phyloP scores from a whole-genome alignment of 2,888 invertebrate genomes.

The Hoplodrina blanda region DNA sequence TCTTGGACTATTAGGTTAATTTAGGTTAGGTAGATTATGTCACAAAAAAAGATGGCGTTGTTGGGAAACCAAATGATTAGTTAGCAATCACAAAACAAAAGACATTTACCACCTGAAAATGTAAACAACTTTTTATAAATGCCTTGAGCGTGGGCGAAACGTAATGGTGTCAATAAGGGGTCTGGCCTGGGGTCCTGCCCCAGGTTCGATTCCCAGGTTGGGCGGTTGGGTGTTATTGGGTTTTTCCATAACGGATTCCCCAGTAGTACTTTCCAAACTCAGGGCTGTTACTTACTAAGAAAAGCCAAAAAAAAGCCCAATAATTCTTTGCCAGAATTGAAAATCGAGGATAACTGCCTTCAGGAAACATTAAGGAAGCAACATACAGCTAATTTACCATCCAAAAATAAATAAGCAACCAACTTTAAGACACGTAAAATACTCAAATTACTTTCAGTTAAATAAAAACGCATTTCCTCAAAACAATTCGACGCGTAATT shows the following conservation, averaged over 20 bases:
- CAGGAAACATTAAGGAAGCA: no score
- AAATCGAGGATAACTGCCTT: no score
- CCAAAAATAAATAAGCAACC: no score
- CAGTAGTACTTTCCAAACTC: no score
- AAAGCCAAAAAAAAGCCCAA: no score
- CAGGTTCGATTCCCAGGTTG: no score
- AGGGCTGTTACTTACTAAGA: no score
- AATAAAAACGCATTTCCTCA: background rate
- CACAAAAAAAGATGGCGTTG: background rate
- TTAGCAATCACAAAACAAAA: slow-evolving; percentile 2
- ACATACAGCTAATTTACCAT: no score
- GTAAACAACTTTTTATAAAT: slow-evolving; percentile 5
- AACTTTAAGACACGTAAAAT: background rate
- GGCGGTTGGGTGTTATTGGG: no score
- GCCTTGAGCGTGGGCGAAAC: background rate
- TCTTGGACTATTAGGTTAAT: background rate
- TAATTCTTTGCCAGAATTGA: no score
- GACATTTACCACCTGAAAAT: background rate
- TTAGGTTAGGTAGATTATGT: background rate
- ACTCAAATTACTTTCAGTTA: background rate
- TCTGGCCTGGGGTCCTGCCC: no score
- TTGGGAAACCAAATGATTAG: background rate
- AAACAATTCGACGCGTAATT: background rate
- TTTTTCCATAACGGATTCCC: no score
- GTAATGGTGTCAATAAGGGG: background rate